These are phyloP conservation scores for Stenoptilia bipunctidactyla DNA, from an alignment of 2,888 invertebrate species.

Conservation along the genomic window DNA sequence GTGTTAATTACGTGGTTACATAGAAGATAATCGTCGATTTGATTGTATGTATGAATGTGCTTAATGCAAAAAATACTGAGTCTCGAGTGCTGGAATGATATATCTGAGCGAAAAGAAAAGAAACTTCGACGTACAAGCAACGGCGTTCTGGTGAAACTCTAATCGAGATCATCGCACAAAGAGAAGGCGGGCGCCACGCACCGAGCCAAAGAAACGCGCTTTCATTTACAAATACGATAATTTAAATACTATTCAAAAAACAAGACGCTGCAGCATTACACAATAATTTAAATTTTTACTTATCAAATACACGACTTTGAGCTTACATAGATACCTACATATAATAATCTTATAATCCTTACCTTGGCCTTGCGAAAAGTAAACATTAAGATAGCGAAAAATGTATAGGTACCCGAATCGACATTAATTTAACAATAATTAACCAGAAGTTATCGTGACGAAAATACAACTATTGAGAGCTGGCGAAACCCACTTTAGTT, in stretches of 20 bases:
- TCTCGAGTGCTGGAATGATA: constrained; percentile 19
- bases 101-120: constrained; percentile 19
- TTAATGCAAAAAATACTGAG: constrained; percentile 17
- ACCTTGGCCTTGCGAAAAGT: constrained; percentile 45
- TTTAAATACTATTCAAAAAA: constrained; percentile 30
- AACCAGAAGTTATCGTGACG: constrained; percentile 29
- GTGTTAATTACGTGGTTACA: too few species aligned
- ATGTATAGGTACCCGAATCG: too few species aligned
- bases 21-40: too few species aligned
- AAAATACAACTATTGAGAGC: constrained; percentile 35
- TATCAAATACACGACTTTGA: constrained; percentile 10
- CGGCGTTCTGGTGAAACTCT: constrained; percentile 40
- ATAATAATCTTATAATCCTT: constrained; percentile 3
- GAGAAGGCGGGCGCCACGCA: constrained; percentile 38
- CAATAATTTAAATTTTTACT: too few species aligned
- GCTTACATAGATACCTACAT: too few species aligned
- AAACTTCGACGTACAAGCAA: constrained; percentile 20
- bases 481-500: constrained; percentile 55
- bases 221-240: constrained; percentile 38
- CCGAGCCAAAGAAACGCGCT: constrained; percentile 35
- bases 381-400: neutral
- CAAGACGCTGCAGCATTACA: too few species aligned
- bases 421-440: too few species aligned
- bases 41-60: neutral
- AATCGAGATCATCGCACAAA: constrained; percentile 46